Evolutionary conservation across 53 echinoderm and acorn worm species (phyloP).

Genomic region (Arbacia lixula): DNA sequence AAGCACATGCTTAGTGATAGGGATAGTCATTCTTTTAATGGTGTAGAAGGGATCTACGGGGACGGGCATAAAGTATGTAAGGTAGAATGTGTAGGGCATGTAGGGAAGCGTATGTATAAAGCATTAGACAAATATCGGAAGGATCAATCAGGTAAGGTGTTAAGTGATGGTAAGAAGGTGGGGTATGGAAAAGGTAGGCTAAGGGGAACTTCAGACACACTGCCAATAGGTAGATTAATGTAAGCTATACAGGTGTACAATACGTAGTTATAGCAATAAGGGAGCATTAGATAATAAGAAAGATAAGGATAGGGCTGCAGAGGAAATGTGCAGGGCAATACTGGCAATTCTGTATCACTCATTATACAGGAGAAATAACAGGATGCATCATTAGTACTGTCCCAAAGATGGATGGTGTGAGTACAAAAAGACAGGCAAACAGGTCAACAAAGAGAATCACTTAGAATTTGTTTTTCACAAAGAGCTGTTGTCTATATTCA

Average conservation of each 20-base stretch:
- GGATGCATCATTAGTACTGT: background rate
- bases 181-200: constrained; percentile 8
- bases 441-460: constrained; percentile 31
- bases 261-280: background rate
- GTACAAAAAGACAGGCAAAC: background rate
- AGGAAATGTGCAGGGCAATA: constrained; percentile 4
- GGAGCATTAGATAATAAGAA: background rate
- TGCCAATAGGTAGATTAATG: constrained; percentile 6
- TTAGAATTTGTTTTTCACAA: constrained; percentile 38
- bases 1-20: constrained; percentile 57
- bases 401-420: background rate
- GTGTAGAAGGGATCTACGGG: constrained; percentile 43
- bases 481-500: constrained; percentile 6
- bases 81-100: constrained; percentile 63
- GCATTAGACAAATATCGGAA: constrained; percentile 26
- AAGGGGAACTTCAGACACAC: constrained; percentile 29
- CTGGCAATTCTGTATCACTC: constrained; percentile 11
- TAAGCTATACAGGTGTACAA: background rate
- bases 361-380: background rate
- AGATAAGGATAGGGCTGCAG: background rate
- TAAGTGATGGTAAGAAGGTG: background rate
- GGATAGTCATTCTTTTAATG: constrained; percentile 49
- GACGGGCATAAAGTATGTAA: constrained; percentile 51
- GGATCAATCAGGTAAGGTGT: constrained; percentile 31
- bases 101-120: constrained; percentile 51